Evolutionary conservation across 2,797 vertebrate genomes (phyloP), one percentile per base, ranked within the genome.

Genomic region (Chloroceryle inda): DNA sequence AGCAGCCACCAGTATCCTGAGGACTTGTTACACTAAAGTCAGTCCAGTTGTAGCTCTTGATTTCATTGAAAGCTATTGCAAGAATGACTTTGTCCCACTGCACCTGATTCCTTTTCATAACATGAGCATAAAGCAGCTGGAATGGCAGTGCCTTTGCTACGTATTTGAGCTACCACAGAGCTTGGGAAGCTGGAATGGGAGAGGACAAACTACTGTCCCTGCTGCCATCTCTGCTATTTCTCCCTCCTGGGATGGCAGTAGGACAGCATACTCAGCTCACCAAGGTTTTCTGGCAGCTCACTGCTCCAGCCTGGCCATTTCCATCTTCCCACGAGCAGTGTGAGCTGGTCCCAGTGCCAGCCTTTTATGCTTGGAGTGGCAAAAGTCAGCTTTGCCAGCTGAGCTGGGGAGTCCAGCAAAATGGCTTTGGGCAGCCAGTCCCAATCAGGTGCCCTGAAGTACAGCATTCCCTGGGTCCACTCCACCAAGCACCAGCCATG

Each of bases 61-160:
- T 76, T 95, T 93, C 74, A 71, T 52, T 85, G 50, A 38, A 96
- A 87, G 59, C 69, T 92, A 79, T 91, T 93, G 59, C 71, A 90
- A 67, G 77, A 90, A 89, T 85, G 6, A 58, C 42, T 96, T 93
- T 3, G 52, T 95, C 84, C 67, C 67, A 52, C 52, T 82, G 80
- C 42, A 33, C 45, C 75, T 44, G 53, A 85, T 76, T 93, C 59
- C 6, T 24, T 89, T 66, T 92, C 67, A 42, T 79, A 86, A 63
- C 47, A 76, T 22, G 42, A 58, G 59, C 2, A 19, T 44, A 55
- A 94, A 92, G 37, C 73, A 75, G 27, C 38, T 81, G 81, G n/a
- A 81, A 58, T n/a, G 6, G 23, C 64, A 58, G 12, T 50, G 45
- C 33, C 49, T 90, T 76, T 88, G 44, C 56, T 59, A n/a, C 4